These are phyloP conservation scores for Drosophila eohydei DNA, from an alignment of 2,888 invertebrate species.

Conservation along the genomic window DNA sequence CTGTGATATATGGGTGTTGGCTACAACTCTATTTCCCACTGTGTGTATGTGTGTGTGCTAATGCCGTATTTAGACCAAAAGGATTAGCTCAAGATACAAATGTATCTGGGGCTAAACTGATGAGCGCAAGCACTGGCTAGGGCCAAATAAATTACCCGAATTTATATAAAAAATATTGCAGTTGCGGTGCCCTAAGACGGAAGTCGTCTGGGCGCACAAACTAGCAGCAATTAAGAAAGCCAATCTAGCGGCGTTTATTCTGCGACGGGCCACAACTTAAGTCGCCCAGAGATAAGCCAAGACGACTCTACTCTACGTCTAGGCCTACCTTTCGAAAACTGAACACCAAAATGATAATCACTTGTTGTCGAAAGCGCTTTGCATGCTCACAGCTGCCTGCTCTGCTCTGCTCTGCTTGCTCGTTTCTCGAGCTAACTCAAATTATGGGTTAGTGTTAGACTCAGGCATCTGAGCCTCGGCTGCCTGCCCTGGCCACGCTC, in stretches of 20 bases:
- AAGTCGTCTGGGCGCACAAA: slow-evolving; percentile 62
- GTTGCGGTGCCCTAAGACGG: slow-evolving; percentile 41
- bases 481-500: slow-evolving; percentile 27
- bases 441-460: slow-evolving; percentile 70
- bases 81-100: slow-evolving; percentile 73
- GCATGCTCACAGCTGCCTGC: slow-evolving; percentile 30
- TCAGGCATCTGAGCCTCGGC: slow-evolving; percentile 1
- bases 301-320: slow-evolving; percentile 1
- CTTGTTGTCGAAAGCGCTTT: slow-evolving; percentile 35
- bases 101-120: slow-evolving; percentile 59
- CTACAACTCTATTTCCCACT: slow-evolving; percentile 56
- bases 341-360: slow-evolving; percentile 42
- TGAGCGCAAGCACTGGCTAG: slow-evolving; percentile 30
- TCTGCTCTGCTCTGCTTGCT: slow-evolving; percentile 50
- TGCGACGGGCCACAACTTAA: slow-evolving; percentile 28
- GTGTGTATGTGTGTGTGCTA: slow-evolving; percentile 31
- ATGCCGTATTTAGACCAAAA: slow-evolving; percentile 68
- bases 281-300: not conserved
- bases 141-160: slow-evolving; percentile 66
- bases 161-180: slow-evolving; percentile 44
- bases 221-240: slow-evolving; percentile 65
- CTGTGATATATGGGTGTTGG: slow-evolving; percentile 57
- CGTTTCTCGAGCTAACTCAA: slow-evolving; percentile 56
- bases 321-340: slow-evolving; percentile 18
- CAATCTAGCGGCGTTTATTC: slow-evolving; percentile 65